Evolutionary conservation across 2,113 vertebrate species (phyloP).

Genomic region (Arizona elegans): DNA sequence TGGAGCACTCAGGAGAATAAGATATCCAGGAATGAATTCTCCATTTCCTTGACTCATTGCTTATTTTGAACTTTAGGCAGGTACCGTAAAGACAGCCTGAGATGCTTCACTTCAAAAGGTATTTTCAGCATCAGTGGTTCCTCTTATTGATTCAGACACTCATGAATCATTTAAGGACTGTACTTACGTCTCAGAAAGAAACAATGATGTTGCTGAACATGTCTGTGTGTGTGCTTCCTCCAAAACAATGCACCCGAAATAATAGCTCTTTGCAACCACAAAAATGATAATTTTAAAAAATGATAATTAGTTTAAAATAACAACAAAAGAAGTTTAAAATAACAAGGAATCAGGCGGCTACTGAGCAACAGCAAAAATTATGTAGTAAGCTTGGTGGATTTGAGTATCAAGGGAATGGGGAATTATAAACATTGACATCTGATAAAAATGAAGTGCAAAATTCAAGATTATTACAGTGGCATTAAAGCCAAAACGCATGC

Average conservation of each 20-base stretch:
- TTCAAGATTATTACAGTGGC: neutral
- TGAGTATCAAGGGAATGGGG: neutral
- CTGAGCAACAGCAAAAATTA: neutral
- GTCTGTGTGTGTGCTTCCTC: constrained; percentile 40
- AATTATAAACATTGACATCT: neutral
- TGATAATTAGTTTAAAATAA: neutral
- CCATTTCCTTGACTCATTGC: constrained; percentile 22
- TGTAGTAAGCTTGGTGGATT: neutral
- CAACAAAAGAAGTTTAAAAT: neutral
- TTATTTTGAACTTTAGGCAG: constrained; percentile 52
- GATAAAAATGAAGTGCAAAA: neutral
- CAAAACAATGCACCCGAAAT: constrained; percentile 48
- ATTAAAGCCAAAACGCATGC: neutral
- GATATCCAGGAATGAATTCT: constrained; percentile 52
- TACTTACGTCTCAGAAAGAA: constrained; percentile 55
- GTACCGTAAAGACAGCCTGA: constrained; percentile 21
- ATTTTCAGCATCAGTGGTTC: constrained; percentile 58
- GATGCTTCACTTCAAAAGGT: constrained; percentile 54
- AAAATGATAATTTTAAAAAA: constrained; percentile 8
- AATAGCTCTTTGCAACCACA: constrained; percentile 52
- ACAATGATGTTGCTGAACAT: constrained; percentile 55
- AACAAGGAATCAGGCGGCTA: neutral
- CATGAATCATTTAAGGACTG: constrained; percentile 67
- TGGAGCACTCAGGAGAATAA: constrained; percentile 15
- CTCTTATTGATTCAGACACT: constrained; percentile 59